Evolutionary conservation across 1,140 invertebrate species (phyloP).

Genomic region (Diabrotica virgifera): DNA sequence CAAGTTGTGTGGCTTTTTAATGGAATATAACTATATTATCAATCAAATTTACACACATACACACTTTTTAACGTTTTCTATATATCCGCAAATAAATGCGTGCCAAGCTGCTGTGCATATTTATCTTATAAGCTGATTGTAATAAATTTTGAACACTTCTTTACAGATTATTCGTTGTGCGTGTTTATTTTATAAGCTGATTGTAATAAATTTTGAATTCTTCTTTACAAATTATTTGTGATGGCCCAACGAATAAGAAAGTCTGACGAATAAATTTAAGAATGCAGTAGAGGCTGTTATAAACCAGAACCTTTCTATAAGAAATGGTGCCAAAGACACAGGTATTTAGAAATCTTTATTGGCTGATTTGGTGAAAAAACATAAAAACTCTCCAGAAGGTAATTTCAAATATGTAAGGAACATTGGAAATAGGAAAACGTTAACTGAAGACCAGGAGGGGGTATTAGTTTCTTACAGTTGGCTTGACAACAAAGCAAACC

Average conservation of each 20-base stretch:
- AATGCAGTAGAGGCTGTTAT: slow-evolving; percentile 17
- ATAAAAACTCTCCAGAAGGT: slow-evolving; percentile 6
- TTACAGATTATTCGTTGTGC: background rate
- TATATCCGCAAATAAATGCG: background rate
- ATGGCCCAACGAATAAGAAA: background rate
- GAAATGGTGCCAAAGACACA: slow-evolving; percentile 16
- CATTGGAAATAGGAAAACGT: no score
- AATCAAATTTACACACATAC: background rate
- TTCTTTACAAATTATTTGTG: slow-evolving; percentile 1
- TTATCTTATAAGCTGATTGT: background rate
- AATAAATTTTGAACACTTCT: background rate
- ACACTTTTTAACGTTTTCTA: background rate
- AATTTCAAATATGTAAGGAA: no score
- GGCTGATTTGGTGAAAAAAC: slow-evolving; percentile 15
- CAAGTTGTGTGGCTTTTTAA: no score
- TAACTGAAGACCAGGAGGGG: slow-evolving; percentile 12
- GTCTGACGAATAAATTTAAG: slow-evolving; percentile 17
- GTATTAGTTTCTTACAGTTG: slow-evolving; percentile 22
- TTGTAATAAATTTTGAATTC: background rate
- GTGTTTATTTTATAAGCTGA: background rate
- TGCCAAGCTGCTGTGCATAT: no score
- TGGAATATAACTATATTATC: no score
- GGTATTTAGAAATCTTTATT: slow-evolving; percentile 14
- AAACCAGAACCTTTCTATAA: slow-evolving; percentile 19
- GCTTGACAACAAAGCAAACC: slow-evolving; percentile 33